A percentile compares a stretch with the other conserved stretches of the same genome.
These are phyloP conservation scores for Dicrostonyx torquatus DNA, from an alignment of 2,797 vertebrate genomes.

Conservation along the genomic window DNA sequence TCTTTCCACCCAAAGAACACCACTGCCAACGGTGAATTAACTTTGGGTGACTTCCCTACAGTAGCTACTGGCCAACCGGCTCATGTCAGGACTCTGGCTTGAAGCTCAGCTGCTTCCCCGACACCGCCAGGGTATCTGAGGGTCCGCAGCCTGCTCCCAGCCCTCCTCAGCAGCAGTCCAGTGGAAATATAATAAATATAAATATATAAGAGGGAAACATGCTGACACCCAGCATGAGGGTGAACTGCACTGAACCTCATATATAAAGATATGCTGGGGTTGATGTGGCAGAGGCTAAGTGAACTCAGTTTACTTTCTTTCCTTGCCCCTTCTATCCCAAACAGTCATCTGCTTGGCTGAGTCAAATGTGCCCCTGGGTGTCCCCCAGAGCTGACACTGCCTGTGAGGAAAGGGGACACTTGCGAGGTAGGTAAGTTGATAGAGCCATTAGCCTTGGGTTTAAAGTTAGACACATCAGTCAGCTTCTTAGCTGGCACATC, in stretches of 20 bases:
- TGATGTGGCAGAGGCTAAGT: background rate
- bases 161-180: background rate
- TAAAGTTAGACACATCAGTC: background rate
- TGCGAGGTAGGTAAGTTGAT: rapidly evolving
- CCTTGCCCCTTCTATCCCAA: background rate
- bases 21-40: no score
- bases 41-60: background rate
- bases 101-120: background rate
- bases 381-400: background rate
- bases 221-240: no score
- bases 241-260: rapidly evolving
- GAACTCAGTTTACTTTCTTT: background rate
- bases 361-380: background rate
- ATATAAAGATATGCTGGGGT: no score
- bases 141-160: background rate
- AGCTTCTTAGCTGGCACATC: background rate
- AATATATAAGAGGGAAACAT: background rate
- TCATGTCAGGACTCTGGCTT: background rate
- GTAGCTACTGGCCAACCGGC: no score
- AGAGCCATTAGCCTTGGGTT: background rate
- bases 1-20: no score
- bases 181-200: no score
- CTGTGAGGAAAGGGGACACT: rapidly evolving
- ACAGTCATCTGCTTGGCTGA: background rate
- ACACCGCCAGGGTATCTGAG: rapidly evolving